Evolutionary conservation across 2,113 vertebrate species (phyloP).

Genomic region (Procavia capensis): DNA sequence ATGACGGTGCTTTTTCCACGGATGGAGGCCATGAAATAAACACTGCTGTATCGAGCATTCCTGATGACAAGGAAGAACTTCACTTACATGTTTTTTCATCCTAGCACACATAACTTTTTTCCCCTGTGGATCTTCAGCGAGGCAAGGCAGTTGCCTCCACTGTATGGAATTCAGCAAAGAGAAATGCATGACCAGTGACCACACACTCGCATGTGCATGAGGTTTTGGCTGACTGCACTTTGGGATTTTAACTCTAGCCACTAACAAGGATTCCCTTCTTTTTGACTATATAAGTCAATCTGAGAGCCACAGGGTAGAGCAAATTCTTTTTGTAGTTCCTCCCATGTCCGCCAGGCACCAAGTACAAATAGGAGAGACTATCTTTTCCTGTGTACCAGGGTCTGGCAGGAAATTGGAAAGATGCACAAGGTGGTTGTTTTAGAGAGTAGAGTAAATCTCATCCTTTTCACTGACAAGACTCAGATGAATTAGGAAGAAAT

Average conservation of each 20-base stretch:
- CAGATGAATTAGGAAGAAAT: not conserved
- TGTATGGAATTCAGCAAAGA: constrained; percentile 78
- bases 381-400: not conserved
- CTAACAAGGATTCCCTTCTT: constrained; percentile 72
- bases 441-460: not conserved
- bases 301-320: constrained; percentile 31
- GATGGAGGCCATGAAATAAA: constrained; percentile 51
- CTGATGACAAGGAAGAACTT: constrained; percentile 16
- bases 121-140: constrained; percentile 66
- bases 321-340: not conserved
- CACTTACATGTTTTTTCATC: constrained; percentile 41
- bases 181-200: constrained; percentile 73
- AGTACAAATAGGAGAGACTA: not conserved
- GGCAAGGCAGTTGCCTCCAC: constrained; percentile 66
- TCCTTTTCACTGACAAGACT: not conserved
- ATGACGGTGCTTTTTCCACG: constrained; percentile 36
- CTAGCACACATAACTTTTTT: constrained; percentile 70
- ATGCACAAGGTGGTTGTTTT: not conserved
- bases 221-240: constrained; percentile 67
- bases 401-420: not conserved
- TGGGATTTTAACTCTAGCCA: constrained; percentile 70
- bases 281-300: constrained; percentile 73
- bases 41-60: constrained; percentile 5
- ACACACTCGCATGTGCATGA: constrained; percentile 72
- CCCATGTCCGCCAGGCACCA: not conserved